Conservation (phyloP, 2,797 vertebrate genomes). For the Delichon dasypus region DNA sequence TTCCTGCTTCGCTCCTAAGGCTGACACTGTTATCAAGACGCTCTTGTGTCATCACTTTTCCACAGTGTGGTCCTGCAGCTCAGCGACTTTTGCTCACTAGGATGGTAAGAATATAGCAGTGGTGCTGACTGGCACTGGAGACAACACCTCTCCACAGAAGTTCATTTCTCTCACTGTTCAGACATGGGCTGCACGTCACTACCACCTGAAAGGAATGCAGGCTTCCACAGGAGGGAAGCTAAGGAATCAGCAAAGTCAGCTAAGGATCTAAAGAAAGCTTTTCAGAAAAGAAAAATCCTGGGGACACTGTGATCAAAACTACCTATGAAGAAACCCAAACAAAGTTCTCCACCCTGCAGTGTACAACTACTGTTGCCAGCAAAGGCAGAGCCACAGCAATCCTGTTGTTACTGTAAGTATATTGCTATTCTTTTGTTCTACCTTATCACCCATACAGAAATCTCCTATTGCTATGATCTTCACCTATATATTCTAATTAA, state of each 20-base stretch:
- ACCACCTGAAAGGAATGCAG: neutral
- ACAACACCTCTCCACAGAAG: neutral
- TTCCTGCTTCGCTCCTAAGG: neutral
- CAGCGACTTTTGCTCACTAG: neutral
- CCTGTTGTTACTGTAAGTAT: neutral
- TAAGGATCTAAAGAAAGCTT: neutral
- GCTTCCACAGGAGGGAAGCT: neutral
- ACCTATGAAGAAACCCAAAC: neutral
- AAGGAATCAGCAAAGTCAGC: neutral
- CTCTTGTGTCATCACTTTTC: neutral
- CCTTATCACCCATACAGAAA: neutral
- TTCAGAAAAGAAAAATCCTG: neutral
- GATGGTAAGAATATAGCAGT: neutral
- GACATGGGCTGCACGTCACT: neutral
- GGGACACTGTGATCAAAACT: neutral
- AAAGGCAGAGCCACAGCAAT: neutral
- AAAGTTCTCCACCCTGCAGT: neutral
- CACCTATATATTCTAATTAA: constrained; percentile 37
- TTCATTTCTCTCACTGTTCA: neutral
- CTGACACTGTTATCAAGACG: neutral
- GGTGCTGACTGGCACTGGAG: neutral
- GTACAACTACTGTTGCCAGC: neutral
- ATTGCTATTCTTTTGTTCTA: neutral
- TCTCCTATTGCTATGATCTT: neutral
- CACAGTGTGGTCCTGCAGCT: neutral